These are phyloP conservation scores for Myodes glareolus DNA, from an alignment of 2,113 vertebrate species.

Conservation along the genomic window DNA sequence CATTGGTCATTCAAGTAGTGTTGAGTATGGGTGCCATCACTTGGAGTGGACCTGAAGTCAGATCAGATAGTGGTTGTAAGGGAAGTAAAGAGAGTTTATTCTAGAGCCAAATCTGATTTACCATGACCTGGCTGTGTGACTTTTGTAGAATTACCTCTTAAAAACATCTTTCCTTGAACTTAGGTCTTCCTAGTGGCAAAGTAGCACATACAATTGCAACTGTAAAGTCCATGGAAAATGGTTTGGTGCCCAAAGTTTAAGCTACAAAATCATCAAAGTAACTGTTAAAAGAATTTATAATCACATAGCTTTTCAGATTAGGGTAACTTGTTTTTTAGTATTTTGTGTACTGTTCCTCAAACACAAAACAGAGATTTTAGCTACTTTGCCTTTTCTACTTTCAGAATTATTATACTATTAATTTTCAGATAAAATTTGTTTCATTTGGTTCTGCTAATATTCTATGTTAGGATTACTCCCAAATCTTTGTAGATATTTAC, in stretches of 20 bases:
- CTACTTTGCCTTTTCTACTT: neutral
- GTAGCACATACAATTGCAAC: neutral
- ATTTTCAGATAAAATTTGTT: neutral
- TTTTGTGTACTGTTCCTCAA: neutral
- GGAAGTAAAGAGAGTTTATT: neutral
- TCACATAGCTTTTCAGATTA: neutral
- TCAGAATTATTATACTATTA: neutral
- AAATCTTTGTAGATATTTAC: neutral
- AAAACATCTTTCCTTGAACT: neutral
- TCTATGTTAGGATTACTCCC: neutral
- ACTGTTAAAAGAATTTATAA: neutral
- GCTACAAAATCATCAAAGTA: conserved; percentile 4
- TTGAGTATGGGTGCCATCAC: neutral
- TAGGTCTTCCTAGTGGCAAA: neutral
- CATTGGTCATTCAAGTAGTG: neutral
- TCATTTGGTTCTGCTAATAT: neutral
- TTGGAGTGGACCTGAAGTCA: neutral
- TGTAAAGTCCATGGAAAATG: neutral
- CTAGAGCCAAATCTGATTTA: neutral
- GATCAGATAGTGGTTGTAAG: neutral
- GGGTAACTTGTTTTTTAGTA: neutral
- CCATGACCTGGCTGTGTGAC: neutral
- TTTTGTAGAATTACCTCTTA: neutral
- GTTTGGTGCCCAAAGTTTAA: neutral
- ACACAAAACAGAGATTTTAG: neutral